Conservation (phyloP, 1,140 invertebrate species). For the Bathynomus jamesi region DNA sequence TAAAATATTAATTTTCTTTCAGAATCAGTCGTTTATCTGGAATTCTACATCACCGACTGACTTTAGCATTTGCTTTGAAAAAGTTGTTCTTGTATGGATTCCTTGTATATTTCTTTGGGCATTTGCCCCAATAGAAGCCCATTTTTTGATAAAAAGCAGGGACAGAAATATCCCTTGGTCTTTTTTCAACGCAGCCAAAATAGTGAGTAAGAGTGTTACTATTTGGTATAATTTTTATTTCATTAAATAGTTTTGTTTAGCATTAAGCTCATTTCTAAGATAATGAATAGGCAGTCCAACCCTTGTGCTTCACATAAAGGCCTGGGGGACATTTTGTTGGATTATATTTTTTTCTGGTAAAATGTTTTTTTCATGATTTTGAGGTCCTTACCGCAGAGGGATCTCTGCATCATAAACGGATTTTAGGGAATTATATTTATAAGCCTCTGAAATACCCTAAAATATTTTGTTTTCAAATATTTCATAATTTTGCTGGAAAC, state of each 20-base stretch:
- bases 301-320: no score
- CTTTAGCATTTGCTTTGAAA: slow-evolving; percentile 78
- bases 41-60: slow-evolving; percentile 60
- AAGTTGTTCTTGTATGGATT: slow-evolving; percentile 74
- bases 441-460: no score
- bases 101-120: slow-evolving; percentile 78
- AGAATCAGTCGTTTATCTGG: background rate
- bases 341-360: background rate
- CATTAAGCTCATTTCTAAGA: no score
- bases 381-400: background rate
- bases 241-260: no score
- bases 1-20: no score
- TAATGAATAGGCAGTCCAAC: no score
- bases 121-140: slow-evolving; percentile 64
- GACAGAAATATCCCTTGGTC: slow-evolving; percentile 72
- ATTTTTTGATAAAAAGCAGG: slow-evolving; percentile 61
- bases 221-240: slow-evolving; percentile 9
- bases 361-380: no score
- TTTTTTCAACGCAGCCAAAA: slow-evolving; percentile 66
- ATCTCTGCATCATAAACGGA: background rate
- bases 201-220: slow-evolving; percentile 57
- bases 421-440: background rate
- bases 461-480: background rate
- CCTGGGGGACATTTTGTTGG: background rate
- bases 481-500: no score